These are phyloP conservation scores for Oryzias sinensis DNA, from an alignment of 2,797 vertebrate genomes.

Conservation along the genomic window DNA sequence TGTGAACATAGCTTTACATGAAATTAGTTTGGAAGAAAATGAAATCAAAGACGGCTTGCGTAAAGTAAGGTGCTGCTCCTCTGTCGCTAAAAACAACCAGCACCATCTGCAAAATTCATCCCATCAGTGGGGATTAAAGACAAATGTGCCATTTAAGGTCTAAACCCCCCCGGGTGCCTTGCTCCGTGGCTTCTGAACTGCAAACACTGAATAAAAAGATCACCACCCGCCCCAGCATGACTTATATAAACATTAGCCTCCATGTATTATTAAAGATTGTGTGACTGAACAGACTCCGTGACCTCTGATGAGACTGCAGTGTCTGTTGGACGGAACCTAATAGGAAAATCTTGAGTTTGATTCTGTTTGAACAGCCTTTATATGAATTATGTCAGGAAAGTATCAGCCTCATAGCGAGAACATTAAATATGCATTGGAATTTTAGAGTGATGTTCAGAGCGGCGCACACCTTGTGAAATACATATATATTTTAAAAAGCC, in stretches of 20 bases:
- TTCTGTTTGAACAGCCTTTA: constrained; percentile 10
- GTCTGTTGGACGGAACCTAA: neutral
- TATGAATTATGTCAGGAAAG: constrained; percentile 10
- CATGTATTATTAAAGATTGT: constrained; percentile 6
- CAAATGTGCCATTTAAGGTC: too few relatives aligned
- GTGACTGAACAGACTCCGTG: constrained; percentile 13
- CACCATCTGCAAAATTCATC: too few relatives aligned
- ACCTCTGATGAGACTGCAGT: neutral
- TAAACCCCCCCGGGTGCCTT: too few relatives aligned
- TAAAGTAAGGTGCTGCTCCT: too few relatives aligned
- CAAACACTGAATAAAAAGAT: constrained; percentile 5
- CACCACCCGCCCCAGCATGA: neutral
- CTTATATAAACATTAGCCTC: constrained; percentile 9
- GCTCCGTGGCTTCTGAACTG: neutral
- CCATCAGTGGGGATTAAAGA: too few relatives aligned
- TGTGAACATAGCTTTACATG: too few relatives aligned
- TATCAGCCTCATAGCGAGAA: neutral
- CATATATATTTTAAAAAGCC: neutral
- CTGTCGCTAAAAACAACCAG: too few relatives aligned
- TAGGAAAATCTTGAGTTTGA: constrained; percentile 1
- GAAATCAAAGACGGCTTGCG: too few relatives aligned
- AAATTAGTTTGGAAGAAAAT: too few relatives aligned
- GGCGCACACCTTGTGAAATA: constrained; percentile 2
- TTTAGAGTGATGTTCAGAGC: neutral
- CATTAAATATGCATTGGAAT: constrained; percentile 15